Conservation (phyloP, 2,797 vertebrate genomes). For the Oreochromis grahami region DNA sequence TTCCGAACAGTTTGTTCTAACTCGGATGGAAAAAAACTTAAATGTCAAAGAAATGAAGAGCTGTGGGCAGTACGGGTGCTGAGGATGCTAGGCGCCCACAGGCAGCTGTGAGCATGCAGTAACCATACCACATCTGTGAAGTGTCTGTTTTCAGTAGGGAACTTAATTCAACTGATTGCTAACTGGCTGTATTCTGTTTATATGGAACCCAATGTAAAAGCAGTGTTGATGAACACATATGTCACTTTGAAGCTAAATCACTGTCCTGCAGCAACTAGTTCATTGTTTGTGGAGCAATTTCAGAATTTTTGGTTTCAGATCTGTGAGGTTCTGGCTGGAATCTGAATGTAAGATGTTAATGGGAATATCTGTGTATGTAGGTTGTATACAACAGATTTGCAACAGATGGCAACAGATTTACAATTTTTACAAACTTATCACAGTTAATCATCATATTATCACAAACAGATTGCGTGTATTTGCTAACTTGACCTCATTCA, state of each 20-base stretch:
- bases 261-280: not conserved
- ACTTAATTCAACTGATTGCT: not conserved
- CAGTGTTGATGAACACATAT: not conserved
- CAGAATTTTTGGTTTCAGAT: not conserved
- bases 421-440: not conserved
- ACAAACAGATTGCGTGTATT: not conserved
- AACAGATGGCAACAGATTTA: not conserved
- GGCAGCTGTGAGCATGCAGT: not conserved
- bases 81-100: not conserved
- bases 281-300: not conserved
- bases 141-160: not conserved
- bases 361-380: not conserved
- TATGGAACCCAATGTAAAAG: not conserved
- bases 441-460: not conserved
- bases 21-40: not conserved
- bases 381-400: not conserved
- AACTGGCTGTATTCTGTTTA: not conserved
- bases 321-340: not conserved
- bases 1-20: not conserved
- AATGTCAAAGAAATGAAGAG: not conserved
- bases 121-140: not conserved
- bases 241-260: not conserved
- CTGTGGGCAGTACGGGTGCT: not conserved
- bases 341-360: not conserved
- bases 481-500: not conserved